These are phyloP conservation scores for Zaprionus camerounensis DNA, from an alignment of 1,140 invertebrate genomes.

Conservation along the genomic window DNA sequence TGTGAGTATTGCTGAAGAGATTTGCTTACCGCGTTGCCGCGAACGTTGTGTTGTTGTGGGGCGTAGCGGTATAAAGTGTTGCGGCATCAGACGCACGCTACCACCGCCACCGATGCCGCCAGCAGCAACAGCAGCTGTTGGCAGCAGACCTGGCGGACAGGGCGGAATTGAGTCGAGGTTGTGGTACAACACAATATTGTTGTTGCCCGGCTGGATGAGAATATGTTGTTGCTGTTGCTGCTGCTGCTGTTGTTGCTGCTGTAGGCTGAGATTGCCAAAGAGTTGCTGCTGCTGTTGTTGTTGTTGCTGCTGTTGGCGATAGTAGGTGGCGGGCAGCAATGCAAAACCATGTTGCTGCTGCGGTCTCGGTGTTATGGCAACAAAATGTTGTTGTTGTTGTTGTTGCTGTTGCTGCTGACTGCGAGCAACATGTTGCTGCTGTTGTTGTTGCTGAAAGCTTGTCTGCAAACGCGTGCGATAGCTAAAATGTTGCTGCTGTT, in stretches of 20 bases:
- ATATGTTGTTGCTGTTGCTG: constrained; percentile 61
- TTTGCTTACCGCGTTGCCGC: constrained; percentile 74
- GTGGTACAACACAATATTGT: constrained; percentile 75
- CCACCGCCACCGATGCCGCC: not conserved
- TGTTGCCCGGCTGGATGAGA: constrained; percentile 68
- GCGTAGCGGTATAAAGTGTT: constrained; percentile 74
- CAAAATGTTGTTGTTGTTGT: constrained; percentile 60
- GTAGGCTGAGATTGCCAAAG: constrained; percentile 62
- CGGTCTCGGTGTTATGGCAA: constrained; percentile 60
- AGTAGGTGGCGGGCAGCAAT: constrained; percentile 53
- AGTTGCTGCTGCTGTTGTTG: constrained; percentile 67
- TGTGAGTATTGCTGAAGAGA: constrained; percentile 22
- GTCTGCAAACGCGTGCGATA: constrained; percentile 56
- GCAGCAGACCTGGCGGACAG: constrained; percentile 69
- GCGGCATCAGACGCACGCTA: constrained; percentile 65
- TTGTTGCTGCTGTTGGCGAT: constrained; percentile 60
- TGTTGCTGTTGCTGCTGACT: constrained; percentile 53
- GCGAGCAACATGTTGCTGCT: constrained; percentile 52
- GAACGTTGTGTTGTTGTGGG: constrained; percentile 64
- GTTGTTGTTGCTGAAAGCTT: constrained; percentile 66
- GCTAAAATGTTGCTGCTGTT: constrained; percentile 59
- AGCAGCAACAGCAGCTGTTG: constrained; percentile 32
- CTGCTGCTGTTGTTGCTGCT: constrained; percentile 66
- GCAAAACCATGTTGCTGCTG: constrained; percentile 57
- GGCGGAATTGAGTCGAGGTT: constrained; percentile 74